Conservation (phyloP, 2,797 vertebrate species). For the Pseudochirops corinnae region DNA sequence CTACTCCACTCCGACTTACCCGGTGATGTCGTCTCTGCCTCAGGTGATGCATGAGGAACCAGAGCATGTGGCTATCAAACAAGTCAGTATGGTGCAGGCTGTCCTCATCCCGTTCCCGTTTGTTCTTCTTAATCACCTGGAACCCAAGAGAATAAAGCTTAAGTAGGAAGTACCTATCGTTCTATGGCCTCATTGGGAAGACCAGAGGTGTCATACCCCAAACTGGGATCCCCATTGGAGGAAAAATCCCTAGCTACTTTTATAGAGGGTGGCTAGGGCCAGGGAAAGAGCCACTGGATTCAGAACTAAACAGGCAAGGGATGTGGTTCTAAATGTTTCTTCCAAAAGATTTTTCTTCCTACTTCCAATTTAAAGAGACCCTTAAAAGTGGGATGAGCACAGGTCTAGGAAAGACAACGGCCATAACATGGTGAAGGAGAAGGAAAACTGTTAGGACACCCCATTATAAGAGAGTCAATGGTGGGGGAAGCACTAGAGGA, state of each 20-base stretch:
- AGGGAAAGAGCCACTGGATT: background rate
- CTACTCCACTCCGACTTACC: constrained; percentile 83
- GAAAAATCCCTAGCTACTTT: background rate
- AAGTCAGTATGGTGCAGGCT: constrained; percentile 94
- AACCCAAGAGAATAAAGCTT: background rate
- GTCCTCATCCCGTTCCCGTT: constrained; percentile 95
- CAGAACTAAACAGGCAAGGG: background rate
- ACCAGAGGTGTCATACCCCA: background rate
- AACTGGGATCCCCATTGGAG: constrained; percentile 1
- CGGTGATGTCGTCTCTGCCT: constrained; percentile 92
- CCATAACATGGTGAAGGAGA: background rate
- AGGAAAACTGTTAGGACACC: background rate
- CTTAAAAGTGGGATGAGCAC: background rate
- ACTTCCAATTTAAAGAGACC: background rate
- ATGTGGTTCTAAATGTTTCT: background rate
- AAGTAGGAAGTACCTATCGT: background rate
- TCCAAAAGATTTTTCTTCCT: constrained; percentile 6
- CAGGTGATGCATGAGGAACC: constrained; percentile 99
- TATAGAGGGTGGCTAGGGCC: background rate
- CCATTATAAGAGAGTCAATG: background rate
- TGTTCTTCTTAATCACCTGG: constrained; percentile 98
- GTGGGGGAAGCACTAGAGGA: background rate
- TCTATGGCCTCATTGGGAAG: background rate
- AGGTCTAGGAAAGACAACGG: background rate
- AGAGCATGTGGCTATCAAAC: constrained; percentile 97